Conservation (phyloP, 1,140 invertebrate species). For the Coptotermes formosanus region DNA sequence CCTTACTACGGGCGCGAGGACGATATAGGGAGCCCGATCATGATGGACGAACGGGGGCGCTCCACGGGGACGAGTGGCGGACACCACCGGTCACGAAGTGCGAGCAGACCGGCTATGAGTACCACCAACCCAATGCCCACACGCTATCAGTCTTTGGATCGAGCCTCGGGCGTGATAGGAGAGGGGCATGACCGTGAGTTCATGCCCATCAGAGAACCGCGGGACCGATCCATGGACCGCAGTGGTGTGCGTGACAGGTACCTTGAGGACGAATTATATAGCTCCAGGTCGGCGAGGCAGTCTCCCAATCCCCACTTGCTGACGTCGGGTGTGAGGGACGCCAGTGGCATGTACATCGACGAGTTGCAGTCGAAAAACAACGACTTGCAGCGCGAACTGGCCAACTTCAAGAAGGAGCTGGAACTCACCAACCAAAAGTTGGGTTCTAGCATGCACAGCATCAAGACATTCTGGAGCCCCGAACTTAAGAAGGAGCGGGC, state of each 20-base stretch:
- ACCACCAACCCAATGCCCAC: conserved; percentile 52
- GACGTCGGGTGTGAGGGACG: conserved; percentile 33
- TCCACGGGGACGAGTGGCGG: conserved; percentile 58
- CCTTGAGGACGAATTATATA: conserved; percentile 73
- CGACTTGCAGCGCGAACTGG: conserved; percentile 93
- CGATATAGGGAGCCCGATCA: conserved; percentile 67
- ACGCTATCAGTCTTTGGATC: conserved; percentile 75
- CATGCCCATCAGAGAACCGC: conserved; percentile 72
- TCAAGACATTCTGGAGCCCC: conserved; percentile 99
- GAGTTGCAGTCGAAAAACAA: conserved; percentile 94
- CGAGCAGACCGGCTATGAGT: conserved; percentile 55
- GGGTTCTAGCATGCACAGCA: conserved; percentile 98
- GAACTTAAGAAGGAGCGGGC: conserved; percentile 98
- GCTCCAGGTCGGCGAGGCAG: conserved; percentile 67
- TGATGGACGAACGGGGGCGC: conserved; percentile 63
- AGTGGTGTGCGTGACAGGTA: conserved; percentile 56
- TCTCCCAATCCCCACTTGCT: conserved; percentile 63
- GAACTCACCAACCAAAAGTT: conserved; percentile 97
- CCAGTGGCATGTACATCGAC: conserved; percentile 68
- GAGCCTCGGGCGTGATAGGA: conserved; percentile 53
- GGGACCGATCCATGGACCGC: conserved; percentile 61
- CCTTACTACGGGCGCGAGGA: conserved; percentile 72
- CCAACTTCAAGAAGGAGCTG: conserved; percentile 93
- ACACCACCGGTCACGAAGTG: conserved; percentile 63
- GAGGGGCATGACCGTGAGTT: conserved; percentile 65